Evolutionary conservation across 1,140 invertebrate genomes (phyloP).

Genomic region (Phortica variegata): DNA sequence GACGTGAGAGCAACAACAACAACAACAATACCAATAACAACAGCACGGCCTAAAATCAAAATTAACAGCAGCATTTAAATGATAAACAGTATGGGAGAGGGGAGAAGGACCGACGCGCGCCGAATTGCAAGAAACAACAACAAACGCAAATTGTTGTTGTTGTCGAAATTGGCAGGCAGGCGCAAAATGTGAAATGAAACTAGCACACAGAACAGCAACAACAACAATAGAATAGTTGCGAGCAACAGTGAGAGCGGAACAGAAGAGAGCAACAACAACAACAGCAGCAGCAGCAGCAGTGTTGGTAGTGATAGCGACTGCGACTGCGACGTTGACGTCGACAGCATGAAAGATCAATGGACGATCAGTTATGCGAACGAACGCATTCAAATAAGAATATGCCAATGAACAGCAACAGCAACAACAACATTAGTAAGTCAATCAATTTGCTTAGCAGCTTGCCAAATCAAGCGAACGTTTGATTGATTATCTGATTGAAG

Average conservation of each 20-base stretch:
- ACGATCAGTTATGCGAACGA: conserved; percentile 26
- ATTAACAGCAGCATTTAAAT: no score
- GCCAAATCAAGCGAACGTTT: no score
- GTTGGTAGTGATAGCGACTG: conserved; percentile 17
- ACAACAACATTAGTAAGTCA: no score
- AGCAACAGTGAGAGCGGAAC: background rate
- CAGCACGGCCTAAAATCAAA: no score
- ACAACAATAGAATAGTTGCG: background rate
- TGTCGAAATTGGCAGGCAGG: conserved; percentile 46
- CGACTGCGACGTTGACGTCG: conserved; percentile 25
- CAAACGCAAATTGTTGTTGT: no score
- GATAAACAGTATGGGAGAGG: background rate
- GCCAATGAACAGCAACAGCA: background rate
- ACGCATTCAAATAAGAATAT: conserved; percentile 1
- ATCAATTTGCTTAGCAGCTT: no score
- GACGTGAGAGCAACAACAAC: conserved; percentile 30
- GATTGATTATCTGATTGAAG: no score
- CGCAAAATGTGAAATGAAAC: conserved; percentile 36
- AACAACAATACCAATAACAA: background rate
- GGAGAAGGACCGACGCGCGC: background rate
- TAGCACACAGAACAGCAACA: background rate
- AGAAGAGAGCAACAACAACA: conserved; percentile 43
- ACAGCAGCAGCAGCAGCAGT: conserved; percentile 32
- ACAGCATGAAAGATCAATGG: conserved; percentile 6
- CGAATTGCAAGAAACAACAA: no score